Base-by-base conservation (phyloP, 2,888 invertebrate genomes). In the Trichacis sp. region DNA sequence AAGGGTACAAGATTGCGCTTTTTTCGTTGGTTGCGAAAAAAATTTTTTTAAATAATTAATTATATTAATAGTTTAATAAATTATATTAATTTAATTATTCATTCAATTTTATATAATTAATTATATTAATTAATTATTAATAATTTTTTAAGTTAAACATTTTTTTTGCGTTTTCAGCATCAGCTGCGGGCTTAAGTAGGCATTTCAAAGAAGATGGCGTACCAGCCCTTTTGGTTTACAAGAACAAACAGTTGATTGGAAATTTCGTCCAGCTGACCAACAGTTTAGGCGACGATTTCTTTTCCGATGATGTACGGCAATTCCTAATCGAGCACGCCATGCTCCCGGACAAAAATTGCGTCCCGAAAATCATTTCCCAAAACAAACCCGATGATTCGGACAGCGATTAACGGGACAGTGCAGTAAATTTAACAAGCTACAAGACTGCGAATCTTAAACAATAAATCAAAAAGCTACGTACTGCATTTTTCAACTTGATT, bases 221-320 rank as follows among this genome's bases (percentile, higher is more conserved):
- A 0, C 98, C 98, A 11, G 97, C 98, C 1, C 84, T 98, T 52
- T 86, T 98, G 33, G 91, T 95, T 0, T 98, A 98, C 83, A 96
- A 96, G 86, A 91, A 88, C 38, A 95, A 96, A 2, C 92, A 93
- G 78, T 86, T 97, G 3, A 91, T 98, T 78, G 97, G 97, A 0
- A 98, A 97, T 85, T 97, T 97, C 86, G 91, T 98, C 0, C 89
- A 93, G 52, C 81, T 98, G 11, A 91, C 92, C 0, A 92, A 94
- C 77, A 95, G 95, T 78, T 87, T 98, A 49, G 96, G 97, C 0
- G 91, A 91, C 78, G 95, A 97, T 79, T 98, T 98, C 85, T 94
- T 89, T 85, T 89, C 94, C 2, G 91, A 91, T 29, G 97, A 98
- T 85, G 91, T 98, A 14, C 96, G 97, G 86, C 90, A 91, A 73